Evolutionary conservation across 2,113 vertebrate genomes (phyloP), one percentile per base, ranked within the genome.

Genomic region (Phylloscopus trochiloides): DNA sequence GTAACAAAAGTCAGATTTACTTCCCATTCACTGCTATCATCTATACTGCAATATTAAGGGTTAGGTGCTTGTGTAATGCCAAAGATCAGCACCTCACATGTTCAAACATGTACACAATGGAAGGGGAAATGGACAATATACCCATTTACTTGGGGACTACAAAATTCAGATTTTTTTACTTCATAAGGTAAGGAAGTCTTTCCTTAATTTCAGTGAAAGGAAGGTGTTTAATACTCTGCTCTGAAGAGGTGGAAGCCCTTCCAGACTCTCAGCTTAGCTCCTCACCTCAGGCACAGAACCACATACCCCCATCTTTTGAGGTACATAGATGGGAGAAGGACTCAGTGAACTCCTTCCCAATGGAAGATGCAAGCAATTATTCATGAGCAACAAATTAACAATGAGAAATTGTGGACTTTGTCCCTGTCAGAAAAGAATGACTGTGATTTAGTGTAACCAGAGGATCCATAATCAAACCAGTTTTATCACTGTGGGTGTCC

Each of bases 281-380:
- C 48, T 79, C 58, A 52, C 32, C 54, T 92, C 55, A 73, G 45
- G 36, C 36, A 81, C 36, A 78, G 28, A 71, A 78, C 13, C 26
- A 81, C 36, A 59, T 11, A 65, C 4, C 7, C 19, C 8, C 3
- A 29, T 62, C 32, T 68, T 86, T 42, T 16, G n/a, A 73, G 13
- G 29, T 24, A 24, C 0, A 0, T 26, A 28, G 31, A 50, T 7
- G 15, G 42, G 32, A 78, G 16, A 48, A 62, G 17, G n/a, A 71
- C 57, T 75, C 54, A 5, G 22, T 3, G 5, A 55, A 66, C 21
- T 71, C 57, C 12, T 58, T 72, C 29, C 18, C 38, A 72, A 7
- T 15, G 25, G 48, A 52, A 78, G 57, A 62, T 21, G 29, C 47
- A 88, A 71, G 47, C 47, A 45, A 75, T 54, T 62, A 62, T 28